phyloP scores from a whole-genome alignment of 2,797 vertebrate genomes.

The Pipistrellus pipistrellus region DNA sequence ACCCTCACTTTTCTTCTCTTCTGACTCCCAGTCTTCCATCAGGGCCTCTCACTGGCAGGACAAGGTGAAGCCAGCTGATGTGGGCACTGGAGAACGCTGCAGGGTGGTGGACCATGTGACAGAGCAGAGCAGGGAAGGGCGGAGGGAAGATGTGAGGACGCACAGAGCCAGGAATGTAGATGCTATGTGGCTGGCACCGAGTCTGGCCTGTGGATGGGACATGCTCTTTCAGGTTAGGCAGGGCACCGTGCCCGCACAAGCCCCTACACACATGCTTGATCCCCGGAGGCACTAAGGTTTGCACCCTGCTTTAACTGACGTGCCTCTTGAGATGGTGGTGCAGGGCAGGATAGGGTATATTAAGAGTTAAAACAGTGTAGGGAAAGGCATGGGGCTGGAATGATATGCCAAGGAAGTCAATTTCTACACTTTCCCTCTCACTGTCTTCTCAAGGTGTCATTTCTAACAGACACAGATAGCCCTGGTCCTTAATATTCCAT shows the following conservation, averaged over 20 bases:
- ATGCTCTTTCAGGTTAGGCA: not conserved
- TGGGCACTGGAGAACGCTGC: not conserved
- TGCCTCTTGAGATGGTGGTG: not conserved
- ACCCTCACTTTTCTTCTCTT: not conserved
- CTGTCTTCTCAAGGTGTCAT: not conserved
- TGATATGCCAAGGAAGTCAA: not conserved
- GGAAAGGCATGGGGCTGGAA: not conserved
- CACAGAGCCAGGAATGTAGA: not conserved
- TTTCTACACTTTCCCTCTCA: not conserved
- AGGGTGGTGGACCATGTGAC: not conserved
- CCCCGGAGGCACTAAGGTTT: not conserved
- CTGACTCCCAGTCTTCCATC: not conserved
- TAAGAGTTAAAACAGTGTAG: not conserved
- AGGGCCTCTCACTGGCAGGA: not conserved
- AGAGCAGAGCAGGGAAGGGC: not conserved
- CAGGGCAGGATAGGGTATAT: not conserved
- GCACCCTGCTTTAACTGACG: not conserved
- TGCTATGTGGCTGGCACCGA: not conserved
- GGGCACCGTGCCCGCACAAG: not conserved
- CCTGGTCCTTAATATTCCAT: not conserved
- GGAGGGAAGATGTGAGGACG: not conserved
- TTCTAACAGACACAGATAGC: not conserved
- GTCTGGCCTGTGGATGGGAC: not conserved
- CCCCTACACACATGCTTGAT: not conserved
- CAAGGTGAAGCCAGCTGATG: not conserved